Percentiles rank a stretch among this genome's conserved stretches.
These are phyloP conservation scores for Enteromius afrohamiltoni DNA, from an alignment of 2,797 vertebrate genomes.

Conservation along the genomic window DNA sequence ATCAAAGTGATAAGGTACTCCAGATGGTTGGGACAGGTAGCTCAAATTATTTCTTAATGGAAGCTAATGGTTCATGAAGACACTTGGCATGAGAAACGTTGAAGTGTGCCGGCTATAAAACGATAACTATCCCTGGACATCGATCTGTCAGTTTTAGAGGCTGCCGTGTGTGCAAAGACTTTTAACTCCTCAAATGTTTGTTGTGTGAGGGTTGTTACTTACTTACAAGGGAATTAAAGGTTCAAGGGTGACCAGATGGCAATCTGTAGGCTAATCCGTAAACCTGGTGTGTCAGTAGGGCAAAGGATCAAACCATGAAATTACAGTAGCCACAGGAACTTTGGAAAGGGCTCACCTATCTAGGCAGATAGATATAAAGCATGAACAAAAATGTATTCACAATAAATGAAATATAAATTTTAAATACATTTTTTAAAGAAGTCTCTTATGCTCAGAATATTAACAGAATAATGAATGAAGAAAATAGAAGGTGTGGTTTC, in stretches of 20 bases:
- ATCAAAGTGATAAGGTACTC: conserved; percentile 32
- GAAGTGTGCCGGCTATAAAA: conserved; percentile 24
- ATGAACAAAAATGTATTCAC: neutral
- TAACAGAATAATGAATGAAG: no score
- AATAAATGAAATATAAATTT: neutral
- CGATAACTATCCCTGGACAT: conserved; percentile 27
- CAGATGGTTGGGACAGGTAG: conserved; percentile 49
- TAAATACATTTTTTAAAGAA: neutral
- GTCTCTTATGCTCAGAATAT: neutral
- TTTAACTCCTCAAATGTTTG: conserved; percentile 34
- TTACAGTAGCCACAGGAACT: conserved; percentile 19
- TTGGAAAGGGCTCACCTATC: neutral
- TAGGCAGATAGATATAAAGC: neutral
- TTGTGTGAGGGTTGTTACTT: conserved; percentile 33
- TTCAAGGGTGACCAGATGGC: conserved; percentile 53
- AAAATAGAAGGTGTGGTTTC: no score
- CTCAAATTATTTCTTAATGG: conserved; percentile 37
- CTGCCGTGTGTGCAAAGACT: conserved; percentile 33
- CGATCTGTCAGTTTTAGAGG: conserved; percentile 30
- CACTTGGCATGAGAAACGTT: conserved; percentile 29
- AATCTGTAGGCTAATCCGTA: conserved; percentile 42
- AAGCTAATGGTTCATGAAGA: conserved; percentile 47
- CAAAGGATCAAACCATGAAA: conserved; percentile 33
- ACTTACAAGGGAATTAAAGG: conserved; percentile 46
- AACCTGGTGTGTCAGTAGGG: conserved; percentile 43